phyloP scores from a whole-genome alignment of 2,797 vertebrate genomes.

The Thunnus albacares region DNA sequence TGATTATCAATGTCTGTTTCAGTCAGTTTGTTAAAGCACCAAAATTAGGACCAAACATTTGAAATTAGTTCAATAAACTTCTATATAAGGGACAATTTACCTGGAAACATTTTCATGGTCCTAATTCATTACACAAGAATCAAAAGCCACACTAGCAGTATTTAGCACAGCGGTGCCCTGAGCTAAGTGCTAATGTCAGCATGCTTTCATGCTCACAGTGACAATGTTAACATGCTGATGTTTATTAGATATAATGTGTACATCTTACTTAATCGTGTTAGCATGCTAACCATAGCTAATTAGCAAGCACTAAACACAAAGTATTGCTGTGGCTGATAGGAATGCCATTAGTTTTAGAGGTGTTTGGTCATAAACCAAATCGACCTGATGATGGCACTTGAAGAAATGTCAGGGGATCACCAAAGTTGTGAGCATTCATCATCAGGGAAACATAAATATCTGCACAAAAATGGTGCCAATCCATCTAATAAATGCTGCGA shows the following conservation, averaged over 20 bases:
- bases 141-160: neutral
- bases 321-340: neutral
- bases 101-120: neutral
- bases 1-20: neutral
- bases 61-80: neutral
- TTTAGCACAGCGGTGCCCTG: no score
- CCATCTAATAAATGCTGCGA: neutral
- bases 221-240: neutral
- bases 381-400: neutral
- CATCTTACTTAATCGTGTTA: neutral
- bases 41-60: constrained; percentile 3
- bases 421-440: neutral
- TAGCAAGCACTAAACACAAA: neutral
- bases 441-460: neutral
- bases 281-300: neutral
- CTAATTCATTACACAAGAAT: neutral
- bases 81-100: neutral
- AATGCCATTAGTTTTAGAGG: neutral
- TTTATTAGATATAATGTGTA: neutral
- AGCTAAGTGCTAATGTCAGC: neutral
- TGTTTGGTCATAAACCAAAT: neutral
- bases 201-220: neutral
- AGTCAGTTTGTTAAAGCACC: neutral
- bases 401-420: neutral
- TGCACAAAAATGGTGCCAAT: neutral